These are phyloP conservation scores for Forbesichthys papilliferus DNA, from an alignment of 2,113 vertebrate genomes.

Conservation along the genomic window DNA sequence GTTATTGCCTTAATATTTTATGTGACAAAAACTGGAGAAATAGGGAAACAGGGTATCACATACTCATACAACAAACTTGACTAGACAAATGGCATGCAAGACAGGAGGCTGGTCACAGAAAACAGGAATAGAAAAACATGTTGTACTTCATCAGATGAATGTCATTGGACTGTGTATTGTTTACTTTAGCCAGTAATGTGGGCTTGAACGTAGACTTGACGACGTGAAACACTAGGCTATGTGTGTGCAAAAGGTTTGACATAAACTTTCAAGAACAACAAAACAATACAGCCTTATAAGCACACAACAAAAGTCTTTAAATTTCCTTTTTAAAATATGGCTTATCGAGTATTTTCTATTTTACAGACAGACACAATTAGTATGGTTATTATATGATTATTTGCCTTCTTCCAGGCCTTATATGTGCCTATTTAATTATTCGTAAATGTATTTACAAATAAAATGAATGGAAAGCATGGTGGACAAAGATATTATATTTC, in stretches of 20 bases:
- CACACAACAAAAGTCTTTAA: conserved; percentile 60
- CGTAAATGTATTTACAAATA: conserved; percentile 61
- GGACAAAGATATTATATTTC: conserved; percentile 31
- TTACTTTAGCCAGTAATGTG: conserved; percentile 3
- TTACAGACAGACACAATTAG: conserved; percentile 63
- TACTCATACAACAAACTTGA: conserved; percentile 61
- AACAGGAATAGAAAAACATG: conserved; percentile 56
- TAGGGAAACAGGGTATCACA: conserved; percentile 39
- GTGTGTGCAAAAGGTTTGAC: conserved; percentile 61
- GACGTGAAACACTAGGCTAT: conserved; percentile 52
- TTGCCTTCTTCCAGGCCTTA: conserved; percentile 52
- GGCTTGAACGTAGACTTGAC: conserved; percentile 38
- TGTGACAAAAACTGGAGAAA: conserved; percentile 54
- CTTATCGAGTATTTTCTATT: conserved; percentile 74
- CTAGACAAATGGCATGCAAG: conserved; percentile 75
- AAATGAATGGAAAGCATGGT: conserved; percentile 51
- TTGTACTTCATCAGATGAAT: conserved; percentile 49
- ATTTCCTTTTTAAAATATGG: conserved; percentile 80
- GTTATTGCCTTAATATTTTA: conserved; percentile 77
- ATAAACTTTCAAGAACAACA: conserved; percentile 54
- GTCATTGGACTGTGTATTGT: conserved; percentile 23
- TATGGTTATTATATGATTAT: conserved; percentile 57
- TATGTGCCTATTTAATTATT: conserved; percentile 20
- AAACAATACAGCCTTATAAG: conserved; percentile 56
- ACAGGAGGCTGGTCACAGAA: conserved; percentile 48